Evolutionary conservation across 2,888 invertebrate species (phyloP), one percentile per base, ranked within the genome.

Genomic region (Plebejus argus): DNA sequence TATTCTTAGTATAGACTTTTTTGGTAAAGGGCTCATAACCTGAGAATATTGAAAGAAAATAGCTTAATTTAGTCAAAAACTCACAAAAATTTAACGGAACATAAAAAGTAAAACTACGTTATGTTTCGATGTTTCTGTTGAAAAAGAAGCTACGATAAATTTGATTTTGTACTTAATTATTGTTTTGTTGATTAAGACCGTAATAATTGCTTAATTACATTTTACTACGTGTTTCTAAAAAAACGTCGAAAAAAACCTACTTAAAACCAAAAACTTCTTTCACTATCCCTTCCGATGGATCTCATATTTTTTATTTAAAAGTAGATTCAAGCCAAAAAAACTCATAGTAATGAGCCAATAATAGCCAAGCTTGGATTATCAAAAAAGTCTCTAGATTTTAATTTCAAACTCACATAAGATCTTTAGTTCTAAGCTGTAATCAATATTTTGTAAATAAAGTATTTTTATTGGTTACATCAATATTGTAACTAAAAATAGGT

Each of bases 11-110:
- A 76, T 77, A 53, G 77, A 77, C 79, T 78, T 84, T 86, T 82
- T 82, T 83, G 80, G 78, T 78, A 84, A 84, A 86, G 86, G 86
- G 92, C 91, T 91, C 66, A 28, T 28, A 15, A 28, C 66, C 28
- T 28, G 20, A 15, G 15, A 28, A 18, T 33, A 23, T 61, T 23
- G 0, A 61, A 23, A 10, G 5, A 61, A 20, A 12, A 1, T 61
- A 20, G 23, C 23, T 20, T 61, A 10, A 10, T 61, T 8, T 10
- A 61, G 23, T 0, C 61, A 23, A 12, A 28, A 28, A 66, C 5
- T 15, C 6, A 28, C 28, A 15, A 66, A 18, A 66, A 28, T 5
- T 5, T 2, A 66, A 66, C 7, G 10, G 15, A 66, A 66, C 12
- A 28, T 49, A 7, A 74, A 53, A 5, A 28, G 28, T 6, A 6